A percentile compares a stretch with the other conserved stretches of the same genome.
Conservation (phyloP, 2,113 vertebrate species). For the Daphoenositta chrysoptera region DNA sequence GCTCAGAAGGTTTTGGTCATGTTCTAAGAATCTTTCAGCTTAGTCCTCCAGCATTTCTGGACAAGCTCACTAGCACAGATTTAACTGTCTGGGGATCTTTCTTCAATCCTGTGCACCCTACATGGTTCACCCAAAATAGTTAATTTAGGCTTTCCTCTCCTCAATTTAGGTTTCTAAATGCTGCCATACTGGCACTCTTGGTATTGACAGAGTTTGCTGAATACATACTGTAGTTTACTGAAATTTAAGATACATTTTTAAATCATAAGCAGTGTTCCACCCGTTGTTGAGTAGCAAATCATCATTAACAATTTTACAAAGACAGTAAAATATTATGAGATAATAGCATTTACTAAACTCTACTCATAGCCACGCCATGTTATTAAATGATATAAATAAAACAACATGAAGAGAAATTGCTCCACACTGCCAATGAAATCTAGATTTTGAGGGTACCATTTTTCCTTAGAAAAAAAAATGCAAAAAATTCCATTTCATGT, state of each 20-base stretch:
- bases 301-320: background rate
- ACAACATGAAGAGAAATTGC: background rate
- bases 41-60: background rate
- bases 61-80: background rate
- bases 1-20: background rate
- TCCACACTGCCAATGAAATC: background rate
- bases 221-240: background rate
- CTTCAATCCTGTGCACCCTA: background rate
- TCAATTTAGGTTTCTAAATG: background rate
- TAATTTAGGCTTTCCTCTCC: background rate
- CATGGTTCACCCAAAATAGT: background rate
- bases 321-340: background rate
- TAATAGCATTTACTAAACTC: background rate
- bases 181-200: background rate
- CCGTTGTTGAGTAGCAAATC: background rate
- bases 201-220: background rate
- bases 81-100: background rate
- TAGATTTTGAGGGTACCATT: background rate
- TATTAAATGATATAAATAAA: background rate
- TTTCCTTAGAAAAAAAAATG: background rate
- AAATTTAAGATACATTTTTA: background rate
- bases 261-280: background rate
- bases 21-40: background rate
- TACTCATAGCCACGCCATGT: background rate
- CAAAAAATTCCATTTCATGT: background rate